These are phyloP conservation scores for Nothocercus nigrocapillus DNA, from an alignment of 2,113 vertebrate species.

Conservation along the genomic window DNA sequence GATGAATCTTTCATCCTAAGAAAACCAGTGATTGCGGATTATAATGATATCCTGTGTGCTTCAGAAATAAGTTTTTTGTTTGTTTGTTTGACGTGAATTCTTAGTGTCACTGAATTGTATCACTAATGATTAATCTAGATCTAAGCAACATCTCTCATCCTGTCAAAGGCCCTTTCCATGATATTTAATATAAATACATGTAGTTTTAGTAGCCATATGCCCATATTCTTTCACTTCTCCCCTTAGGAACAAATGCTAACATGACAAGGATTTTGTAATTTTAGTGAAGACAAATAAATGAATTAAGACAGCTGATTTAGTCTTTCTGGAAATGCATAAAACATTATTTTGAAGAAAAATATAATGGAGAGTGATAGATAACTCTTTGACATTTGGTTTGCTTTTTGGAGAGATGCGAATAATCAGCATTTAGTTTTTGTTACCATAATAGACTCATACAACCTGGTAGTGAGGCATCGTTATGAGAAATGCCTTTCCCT, in stretches of 20 bases:
- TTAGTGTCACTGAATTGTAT: not conserved
- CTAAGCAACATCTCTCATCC: not conserved
- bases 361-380: not conserved
- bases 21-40: not conserved
- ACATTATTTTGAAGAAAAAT: not conserved
- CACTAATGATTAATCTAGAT: not conserved
- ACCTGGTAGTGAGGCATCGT: not conserved
- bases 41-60: not conserved
- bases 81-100: constrained; percentile 6
- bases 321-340: not conserved
- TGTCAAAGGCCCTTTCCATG: not conserved
- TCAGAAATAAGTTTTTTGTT: not conserved
- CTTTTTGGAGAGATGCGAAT: not conserved
- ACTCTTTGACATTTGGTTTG: not conserved
- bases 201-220: not conserved
- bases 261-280: not conserved
- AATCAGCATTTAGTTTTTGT: not conserved
- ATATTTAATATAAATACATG: not conserved
- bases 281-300: not conserved
- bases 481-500: not conserved
- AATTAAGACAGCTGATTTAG: not conserved
- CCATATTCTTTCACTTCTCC: not conserved
- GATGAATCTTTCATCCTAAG: not conserved
- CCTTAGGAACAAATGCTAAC: not conserved
- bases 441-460: not conserved